Percentiles rank a stretch among this genome's conserved stretches.
Evolutionary conservation across 2,113 vertebrate species (phyloP).

Genomic region (Misgurnus anguillicaudatus): DNA sequence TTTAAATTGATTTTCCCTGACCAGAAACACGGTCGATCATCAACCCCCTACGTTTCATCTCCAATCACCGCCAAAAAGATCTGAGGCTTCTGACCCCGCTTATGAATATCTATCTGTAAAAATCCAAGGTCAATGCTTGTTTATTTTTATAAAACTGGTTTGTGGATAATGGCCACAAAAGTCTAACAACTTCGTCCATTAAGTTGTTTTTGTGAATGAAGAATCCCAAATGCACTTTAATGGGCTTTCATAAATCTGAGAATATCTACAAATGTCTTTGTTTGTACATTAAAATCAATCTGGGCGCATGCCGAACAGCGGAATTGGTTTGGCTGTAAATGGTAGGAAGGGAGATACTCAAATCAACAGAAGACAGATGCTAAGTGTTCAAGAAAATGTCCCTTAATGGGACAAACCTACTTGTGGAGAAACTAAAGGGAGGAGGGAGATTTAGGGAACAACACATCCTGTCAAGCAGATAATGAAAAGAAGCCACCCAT

Average conservation of each 20-base stretch:
- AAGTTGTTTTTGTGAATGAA: constrained; percentile 28
- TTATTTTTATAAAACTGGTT: constrained; percentile 3
- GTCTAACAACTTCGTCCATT: constrained; percentile 10
- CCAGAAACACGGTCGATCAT: constrained; percentile 46
- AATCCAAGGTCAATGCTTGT: not conserved
- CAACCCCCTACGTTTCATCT: constrained; percentile 18
- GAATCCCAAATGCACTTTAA: constrained; percentile 29
- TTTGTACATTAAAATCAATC: not conserved
- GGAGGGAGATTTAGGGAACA: constrained; percentile 60
- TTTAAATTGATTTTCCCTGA: constrained; percentile 53
- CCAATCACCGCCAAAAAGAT: constrained; percentile 6
- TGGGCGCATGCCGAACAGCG: not conserved
- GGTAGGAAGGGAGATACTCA: constrained; percentile 15
- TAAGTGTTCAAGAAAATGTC: constrained; percentile 30
- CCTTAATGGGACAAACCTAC: constrained; percentile 30
- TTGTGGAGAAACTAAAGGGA: constrained; percentile 40
- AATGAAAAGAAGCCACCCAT: constrained; percentile 73
- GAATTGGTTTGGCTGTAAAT: constrained; percentile 13
- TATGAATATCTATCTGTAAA: not conserved
- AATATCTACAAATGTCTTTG: not conserved
- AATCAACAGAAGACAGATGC: constrained; percentile 29
- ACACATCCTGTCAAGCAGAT: constrained; percentile 61
- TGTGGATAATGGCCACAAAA: constrained; percentile 37
- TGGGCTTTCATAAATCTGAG: not conserved
- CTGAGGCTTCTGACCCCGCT: not conserved